Base-by-base conservation (phyloP, 1,140 invertebrate genomes). In the Caenorhabditis briggsae region DNA sequence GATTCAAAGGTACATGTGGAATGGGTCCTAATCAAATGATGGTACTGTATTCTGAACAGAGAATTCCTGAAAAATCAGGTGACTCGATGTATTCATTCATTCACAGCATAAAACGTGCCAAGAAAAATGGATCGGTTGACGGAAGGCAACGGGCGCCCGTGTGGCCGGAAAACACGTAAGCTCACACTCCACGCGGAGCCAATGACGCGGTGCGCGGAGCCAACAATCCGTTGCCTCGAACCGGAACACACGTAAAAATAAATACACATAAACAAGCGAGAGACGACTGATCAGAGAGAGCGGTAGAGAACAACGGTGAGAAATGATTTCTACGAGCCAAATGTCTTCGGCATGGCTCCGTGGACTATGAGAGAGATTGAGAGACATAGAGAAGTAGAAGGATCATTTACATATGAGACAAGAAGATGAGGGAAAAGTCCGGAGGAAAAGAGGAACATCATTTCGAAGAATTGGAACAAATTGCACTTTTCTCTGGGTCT, bases 171-270 rank as follows among this genome's bases (percentile, higher is more conserved):
- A 65, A 41, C 61, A 65, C 61, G 61, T 65, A 23, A 53, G 50
- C 50, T 16, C 16, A 16, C 12, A 46, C 18, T 9, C 33, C 43
- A 20, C 43, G 70, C 46, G 70, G 70, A 33, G 33, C 33, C 70
- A 78, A 50, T 78, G 70, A 78, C 70, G 70, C 70, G 70, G 70
- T 78, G 70, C 70, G 70, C 70, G 70, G 64, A 70, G 64, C 64
- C 33, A 64, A 53, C 50, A 53, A 53, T 53, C 50, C 16, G 12
- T 53, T 16, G 12, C 50, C 50, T 53, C 50, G 16, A 61, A 78
- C 70, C 70, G 70, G 70, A 78, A 78, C 70, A 78, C 70, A 50
- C 70, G 46, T 78, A 78, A 50, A 78, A 78, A 78, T 78, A 78
- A 78, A 78, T 78, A 78, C 70, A 78, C 70, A 78, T 78, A 78